Evolutionary conservation across 2,888 invertebrate species (phyloP).

Genomic region (Heterodera filipjevi): DNA sequence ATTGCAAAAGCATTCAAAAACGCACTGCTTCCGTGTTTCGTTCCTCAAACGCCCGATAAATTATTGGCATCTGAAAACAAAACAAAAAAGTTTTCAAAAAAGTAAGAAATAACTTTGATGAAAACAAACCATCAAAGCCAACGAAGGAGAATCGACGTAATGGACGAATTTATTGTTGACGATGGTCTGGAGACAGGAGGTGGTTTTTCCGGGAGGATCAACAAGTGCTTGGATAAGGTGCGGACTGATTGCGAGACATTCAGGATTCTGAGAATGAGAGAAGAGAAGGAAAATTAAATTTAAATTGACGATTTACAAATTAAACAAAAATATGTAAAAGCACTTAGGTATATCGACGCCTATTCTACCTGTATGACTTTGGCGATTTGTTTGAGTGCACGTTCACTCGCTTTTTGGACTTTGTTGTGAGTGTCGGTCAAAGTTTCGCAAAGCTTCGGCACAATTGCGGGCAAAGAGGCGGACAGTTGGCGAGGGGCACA

Average conservation of each 20-base stretch:
- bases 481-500: conserved; percentile 98
- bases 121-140: conserved; percentile 87
- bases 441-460: conserved; percentile 93
- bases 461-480: conserved; percentile 94
- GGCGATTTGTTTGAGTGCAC: conserved; percentile 91
- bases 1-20: not conserved
- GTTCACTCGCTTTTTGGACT: conserved; percentile 72
- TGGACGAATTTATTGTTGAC: conserved; percentile 82
- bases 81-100: not conserved
- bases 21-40: conserved; percentile 86
- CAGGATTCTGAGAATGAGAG: conserved; percentile 44
- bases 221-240: conserved; percentile 50
- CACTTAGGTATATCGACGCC: no score
- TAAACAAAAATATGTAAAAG: not conserved
- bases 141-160: conserved; percentile 96
- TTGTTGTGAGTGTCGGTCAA: conserved; percentile 88
- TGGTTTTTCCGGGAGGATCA: conserved; percentile 86
- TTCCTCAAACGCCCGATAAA: conserved; percentile 89
- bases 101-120: not conserved
- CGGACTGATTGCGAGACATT: conserved; percentile 43
- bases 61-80: conserved; percentile 1
- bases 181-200: conserved; percentile 82
- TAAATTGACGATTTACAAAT: no score
- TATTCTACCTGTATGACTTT: conserved; percentile 76
- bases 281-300: conserved; percentile 63